A percentile compares a stretch with the other conserved stretches of the same genome.
These are phyloP conservation scores for Atherinosoma microstoma DNA, from an alignment of 2,797 vertebrate species.

Conservation along the genomic window DNA sequence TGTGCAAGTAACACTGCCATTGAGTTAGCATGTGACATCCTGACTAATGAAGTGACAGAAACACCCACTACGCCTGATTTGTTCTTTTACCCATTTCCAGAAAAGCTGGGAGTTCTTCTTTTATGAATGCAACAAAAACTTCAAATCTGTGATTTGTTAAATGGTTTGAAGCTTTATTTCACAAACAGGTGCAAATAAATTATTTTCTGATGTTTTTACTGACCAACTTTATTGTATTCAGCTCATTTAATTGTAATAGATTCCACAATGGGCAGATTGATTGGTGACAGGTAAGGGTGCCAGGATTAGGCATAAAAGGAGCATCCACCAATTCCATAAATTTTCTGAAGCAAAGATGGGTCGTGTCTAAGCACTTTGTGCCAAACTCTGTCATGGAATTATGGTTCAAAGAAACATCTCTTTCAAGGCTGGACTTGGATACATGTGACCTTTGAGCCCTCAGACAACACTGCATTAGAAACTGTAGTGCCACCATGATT, in stretches of 20 bases:
- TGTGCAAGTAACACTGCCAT: conserved; percentile 27
- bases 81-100: conserved; percentile 18
- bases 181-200: neutral
- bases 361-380: neutral
- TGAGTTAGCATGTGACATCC: conserved; percentile 29
- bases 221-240: neutral
- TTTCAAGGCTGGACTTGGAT: neutral
- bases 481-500: neutral
- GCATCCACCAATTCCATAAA: neutral
- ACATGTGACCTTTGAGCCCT: neutral
- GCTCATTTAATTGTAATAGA: neutral
- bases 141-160: no score
- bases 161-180: neutral
- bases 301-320: neutral
- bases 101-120: no score
- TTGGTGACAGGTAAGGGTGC: neutral
- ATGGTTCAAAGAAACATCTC: neutral
- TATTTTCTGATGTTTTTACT: neutral
- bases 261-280: neutral
- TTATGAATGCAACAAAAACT: neutral
- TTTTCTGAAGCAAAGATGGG: neutral
- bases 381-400: neutral
- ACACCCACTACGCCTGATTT: conserved; percentile 5
- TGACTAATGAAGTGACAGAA: conserved; percentile 29
- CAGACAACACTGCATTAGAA: neutral